Percentiles rank a stretch among this genome's conserved stretches.
phyloP scores from a whole-genome alignment of 2,888 invertebrate genomes.

The Gastracanthus pulcherrimus region DNA sequence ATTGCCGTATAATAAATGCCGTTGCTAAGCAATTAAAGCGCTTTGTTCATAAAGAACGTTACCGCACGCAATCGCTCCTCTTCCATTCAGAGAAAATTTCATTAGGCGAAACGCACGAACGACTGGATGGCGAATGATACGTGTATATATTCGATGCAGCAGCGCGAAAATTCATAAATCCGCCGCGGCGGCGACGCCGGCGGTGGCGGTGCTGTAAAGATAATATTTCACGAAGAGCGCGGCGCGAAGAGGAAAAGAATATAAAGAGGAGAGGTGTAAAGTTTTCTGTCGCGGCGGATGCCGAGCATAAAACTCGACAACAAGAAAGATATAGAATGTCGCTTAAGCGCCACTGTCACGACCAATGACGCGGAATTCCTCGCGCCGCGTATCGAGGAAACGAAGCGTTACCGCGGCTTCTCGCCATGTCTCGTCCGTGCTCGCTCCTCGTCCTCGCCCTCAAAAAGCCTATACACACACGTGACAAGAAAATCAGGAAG shows the following conservation, averaged over 20 bases:
- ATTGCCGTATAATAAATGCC: too few relatives aligned
- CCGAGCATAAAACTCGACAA: conserved; percentile 64
- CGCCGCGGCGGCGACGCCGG: too few relatives aligned
- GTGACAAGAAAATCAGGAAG: neutral
- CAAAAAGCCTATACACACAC: too few relatives aligned
- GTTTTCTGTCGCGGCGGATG: conserved; percentile 40
- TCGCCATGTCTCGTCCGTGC: neutral
- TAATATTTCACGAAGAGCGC: conserved; percentile 15
- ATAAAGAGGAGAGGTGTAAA: conserved; percentile 29
- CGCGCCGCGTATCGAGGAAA: conserved; percentile 65
- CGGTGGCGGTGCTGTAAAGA: conserved; percentile 8
- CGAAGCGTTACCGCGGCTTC: conserved; percentile 62
- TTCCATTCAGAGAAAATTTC: neutral
- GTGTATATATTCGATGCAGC: neutral
- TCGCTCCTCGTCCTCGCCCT: neutral
- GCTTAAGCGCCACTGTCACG: conserved; percentile 68
- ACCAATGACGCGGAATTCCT: conserved; percentile 71
- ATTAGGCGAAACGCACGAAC: neutral
- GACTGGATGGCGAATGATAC: neutral
- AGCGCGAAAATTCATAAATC: conserved; percentile 12
- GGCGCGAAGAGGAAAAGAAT: neutral
- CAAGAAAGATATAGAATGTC: conserved; percentile 68
- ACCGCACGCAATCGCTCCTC: too few relatives aligned
- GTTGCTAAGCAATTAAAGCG: too few relatives aligned
- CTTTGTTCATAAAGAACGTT: neutral